Base-by-base conservation (phyloP, 2,888 invertebrate genomes). In the Heliconius ismenius region DNA sequence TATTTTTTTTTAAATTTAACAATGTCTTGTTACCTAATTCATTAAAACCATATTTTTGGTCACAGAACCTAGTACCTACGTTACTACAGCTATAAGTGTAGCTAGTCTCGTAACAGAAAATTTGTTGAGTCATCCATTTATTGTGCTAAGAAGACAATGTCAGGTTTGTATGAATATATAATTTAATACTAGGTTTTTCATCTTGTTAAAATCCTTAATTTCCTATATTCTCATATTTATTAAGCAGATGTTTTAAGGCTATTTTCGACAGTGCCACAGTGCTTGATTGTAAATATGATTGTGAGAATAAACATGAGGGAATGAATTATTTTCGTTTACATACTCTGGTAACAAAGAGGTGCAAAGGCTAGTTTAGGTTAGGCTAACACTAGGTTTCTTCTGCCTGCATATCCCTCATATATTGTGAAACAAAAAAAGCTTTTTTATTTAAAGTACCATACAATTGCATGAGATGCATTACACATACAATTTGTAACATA, bases 61-160 rank as follows among this genome's bases (percentile, higher is more conserved):
- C 91, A 76, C 88, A 93, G 93, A 92, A 79, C 89, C 82, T 80
- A 92, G 95, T 83, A 95, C 95, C 75, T 97, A 97, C 88, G 95
- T 98, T n/a, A 96, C 96, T 13, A 95, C 96, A 81, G 97, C 97
- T 80, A 97, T 98, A 79, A 96, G 97, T 83, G 95, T 97, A 83
- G 97, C 96, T 76, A 98, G 98, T 90, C 95, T 98, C 77, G 96
- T 98, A 72, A 97, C 98, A 73, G 98, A 97, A 92, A 98, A 98
- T 92, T 93, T 99, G 73, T 93, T 99, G 75, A 97, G 98, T 85
- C 99, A 99, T 94, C 99, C 99, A 21, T 98, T 98, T 88, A 96
- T 98, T 85, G 98, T 99, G 0, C 89, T 99, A 75, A 94, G 98
- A 82, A 95, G 99, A 85, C 99, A 99, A 91, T 99, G 99, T 88